Conservation (phyloP, 2,888 invertebrate species). For the Ferdinandea cuprea region DNA sequence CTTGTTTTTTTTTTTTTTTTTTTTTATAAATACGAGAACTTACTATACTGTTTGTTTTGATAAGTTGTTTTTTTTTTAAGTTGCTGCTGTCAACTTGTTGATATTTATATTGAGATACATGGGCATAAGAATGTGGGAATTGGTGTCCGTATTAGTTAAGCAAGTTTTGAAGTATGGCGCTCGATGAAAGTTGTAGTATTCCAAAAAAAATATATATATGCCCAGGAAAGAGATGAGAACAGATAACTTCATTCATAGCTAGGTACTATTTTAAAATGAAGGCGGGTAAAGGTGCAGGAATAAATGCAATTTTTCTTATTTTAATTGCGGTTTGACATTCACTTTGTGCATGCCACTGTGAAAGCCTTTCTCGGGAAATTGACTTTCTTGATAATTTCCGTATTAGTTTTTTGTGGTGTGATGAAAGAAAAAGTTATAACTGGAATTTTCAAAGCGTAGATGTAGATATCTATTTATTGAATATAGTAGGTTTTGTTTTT, state of each 20-base stretch:
- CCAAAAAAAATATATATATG: background rate
- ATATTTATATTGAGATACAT: background rate
- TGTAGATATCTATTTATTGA: too few species aligned
- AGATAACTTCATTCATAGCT: too few species aligned
- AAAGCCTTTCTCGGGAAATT: background rate
- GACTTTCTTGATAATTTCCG: slow-evolving; percentile 2
- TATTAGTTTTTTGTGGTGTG: background rate
- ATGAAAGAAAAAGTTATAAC: background rate
- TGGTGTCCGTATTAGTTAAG: background rate
- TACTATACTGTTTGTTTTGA: slow-evolving; percentile 5
- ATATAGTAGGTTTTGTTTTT: too few species aligned
- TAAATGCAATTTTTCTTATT: too few species aligned
- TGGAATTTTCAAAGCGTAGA: too few species aligned
- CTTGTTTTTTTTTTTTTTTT: background rate
- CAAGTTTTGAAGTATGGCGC: slow-evolving; percentile 6
- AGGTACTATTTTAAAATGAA: too few species aligned
- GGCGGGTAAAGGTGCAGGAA: too few species aligned
- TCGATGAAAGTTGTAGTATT: slow-evolving; percentile 25
- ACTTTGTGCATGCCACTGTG: slow-evolving; percentile 4
- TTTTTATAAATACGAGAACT: too few species aligned
- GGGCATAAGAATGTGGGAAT: slow-evolving; percentile 8
- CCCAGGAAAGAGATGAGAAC: background rate
- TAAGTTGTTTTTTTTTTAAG: slow-evolving; percentile 1
- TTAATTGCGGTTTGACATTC: background rate
- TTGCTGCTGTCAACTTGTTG: slow-evolving; percentile 10